phyloP scores from a whole-genome alignment of 2,797 vertebrate genomes.

The Benthosema pterotum region DNA sequence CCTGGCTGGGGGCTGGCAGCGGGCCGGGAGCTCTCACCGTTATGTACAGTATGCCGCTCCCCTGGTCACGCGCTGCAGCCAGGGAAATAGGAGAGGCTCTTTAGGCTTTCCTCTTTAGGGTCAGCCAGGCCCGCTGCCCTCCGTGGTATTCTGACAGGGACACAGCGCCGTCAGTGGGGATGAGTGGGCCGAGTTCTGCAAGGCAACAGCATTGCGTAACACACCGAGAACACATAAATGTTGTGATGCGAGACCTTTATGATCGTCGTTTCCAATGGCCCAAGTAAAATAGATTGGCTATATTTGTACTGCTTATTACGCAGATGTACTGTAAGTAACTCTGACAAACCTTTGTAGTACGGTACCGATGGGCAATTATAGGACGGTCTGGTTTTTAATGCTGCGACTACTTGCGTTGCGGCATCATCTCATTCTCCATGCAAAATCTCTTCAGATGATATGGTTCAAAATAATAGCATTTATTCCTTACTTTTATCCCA shows the following conservation, averaged over 20 bases:
- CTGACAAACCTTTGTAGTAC: no score
- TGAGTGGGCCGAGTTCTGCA: slow-evolving; percentile 19
- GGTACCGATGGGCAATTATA: no score
- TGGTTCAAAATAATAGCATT: no score
- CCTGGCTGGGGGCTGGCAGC: slow-evolving; percentile 7
- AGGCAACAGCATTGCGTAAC: slow-evolving; percentile 18
- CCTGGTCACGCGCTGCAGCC: slow-evolving; percentile 52
- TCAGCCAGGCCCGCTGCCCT: slow-evolving; percentile 66
- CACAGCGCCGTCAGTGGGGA: slow-evolving; percentile 29
- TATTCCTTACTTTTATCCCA: not conserved
- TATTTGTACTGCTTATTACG: no score
- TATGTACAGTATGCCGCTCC: slow-evolving; percentile 70
- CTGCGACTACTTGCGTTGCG: no score
- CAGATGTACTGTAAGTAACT: no score
- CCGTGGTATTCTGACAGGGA: slow-evolving; percentile 58
- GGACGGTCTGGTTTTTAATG: no score
- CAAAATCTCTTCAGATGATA: no score
- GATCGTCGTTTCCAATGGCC: no score
- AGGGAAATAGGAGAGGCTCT: slow-evolving; percentile 67
- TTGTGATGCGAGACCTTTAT: not conserved
- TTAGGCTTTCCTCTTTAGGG: slow-evolving; percentile 66
- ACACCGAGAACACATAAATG: not conserved
- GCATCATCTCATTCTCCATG: no score
- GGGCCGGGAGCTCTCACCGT: slow-evolving; percentile 58
- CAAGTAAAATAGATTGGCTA: no score